These are phyloP conservation scores for Zaprionus vittiger DNA, from an alignment of 1,140 invertebrate genomes.

Conservation along the genomic window DNA sequence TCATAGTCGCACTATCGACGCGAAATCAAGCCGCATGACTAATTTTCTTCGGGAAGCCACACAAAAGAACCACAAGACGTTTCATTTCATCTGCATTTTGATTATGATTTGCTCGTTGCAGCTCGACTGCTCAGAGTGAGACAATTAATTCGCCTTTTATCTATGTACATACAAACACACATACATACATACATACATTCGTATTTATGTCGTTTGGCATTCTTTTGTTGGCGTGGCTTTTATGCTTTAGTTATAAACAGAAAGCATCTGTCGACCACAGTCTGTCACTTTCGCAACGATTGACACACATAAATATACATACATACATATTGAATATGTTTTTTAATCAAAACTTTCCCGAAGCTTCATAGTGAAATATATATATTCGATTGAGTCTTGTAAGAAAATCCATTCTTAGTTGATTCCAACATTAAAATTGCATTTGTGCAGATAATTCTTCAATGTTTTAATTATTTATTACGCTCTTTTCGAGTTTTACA, in stretches of 20 bases:
- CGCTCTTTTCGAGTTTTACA: no score
- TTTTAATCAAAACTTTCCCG: not conserved
- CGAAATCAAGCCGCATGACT: slow-evolving; percentile 1
- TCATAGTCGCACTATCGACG: no score
- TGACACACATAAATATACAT: not conserved
- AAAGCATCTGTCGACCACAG: slow-evolving; percentile 3
- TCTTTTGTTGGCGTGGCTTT: slow-evolving; percentile 1
- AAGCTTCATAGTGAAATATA: not conserved
- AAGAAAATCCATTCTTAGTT: no score
- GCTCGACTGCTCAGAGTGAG: slow-evolving; percentile 6
- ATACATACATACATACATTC: no score
- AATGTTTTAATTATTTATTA: no score
- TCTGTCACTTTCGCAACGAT: slow-evolving; percentile 11
- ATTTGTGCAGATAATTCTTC: no score
- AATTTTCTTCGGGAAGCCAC: slow-evolving; percentile 17
- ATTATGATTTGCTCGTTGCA: slow-evolving; percentile 3
- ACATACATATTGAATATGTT: no score
- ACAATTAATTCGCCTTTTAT: not conserved
- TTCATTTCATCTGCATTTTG: slow-evolving; percentile 37
- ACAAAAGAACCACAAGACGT: slow-evolving; percentile 40
- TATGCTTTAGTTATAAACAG: not conserved
- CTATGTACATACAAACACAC: not conserved
- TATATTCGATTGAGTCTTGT: no score
- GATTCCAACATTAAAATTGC: no score
- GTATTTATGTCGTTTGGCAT: slow-evolving; percentile 2